Base-by-base conservation (phyloP, 2,888 invertebrate genomes). In the Andrena marginata region DNA sequence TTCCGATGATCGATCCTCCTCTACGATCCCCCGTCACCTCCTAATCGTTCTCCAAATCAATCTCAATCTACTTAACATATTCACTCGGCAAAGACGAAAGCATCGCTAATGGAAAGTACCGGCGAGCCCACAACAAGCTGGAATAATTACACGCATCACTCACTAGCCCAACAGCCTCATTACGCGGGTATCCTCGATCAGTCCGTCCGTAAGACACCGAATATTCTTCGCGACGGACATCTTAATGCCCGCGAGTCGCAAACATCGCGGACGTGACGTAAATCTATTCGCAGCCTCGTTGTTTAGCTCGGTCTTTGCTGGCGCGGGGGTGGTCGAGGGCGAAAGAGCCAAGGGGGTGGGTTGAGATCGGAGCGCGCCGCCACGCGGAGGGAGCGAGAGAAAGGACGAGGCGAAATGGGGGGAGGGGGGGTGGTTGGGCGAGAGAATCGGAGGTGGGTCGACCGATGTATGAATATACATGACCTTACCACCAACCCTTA, bases 381-480 rank as follows among this genome's bases (percentile, higher is more conserved):
- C 95, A 94, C 95, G 77, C 89, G 86, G 88, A 90, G 86, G 87
- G 86, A 85, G 87, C 78, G 89, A 87, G 86, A 84, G 89, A 85
- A 75, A 80, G 82, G 72, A 81, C 73, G 82, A 73, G 35, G 5
- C 89, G 89, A 86, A 85, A 56, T n/a, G n/a, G n/a, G n/a, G n/a
- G n/a, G n/a, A n/a, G n/a, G 4, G 60, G 60, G 81, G 84, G 90
- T 87, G 90, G 87, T 80, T 86, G 89, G 88, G 89, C 81, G 90
- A 89, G 89, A 87, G 90, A 89, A 90, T 89, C 92, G 93, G 94
- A 93, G 95, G 95, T 86, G 87, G 85, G 89, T 87, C 90, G 92
- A 89, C 91, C 92, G 90, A 92, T 92, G 92, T 93, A 94, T 94
- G 94, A 94, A 94, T 94, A 94, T 94, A 94, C 94, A 94, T 94